A percentile compares a stretch with the other conserved stretches of the same genome.
These are phyloP conservation scores for Pipistrellus kuhlii DNA, from an alignment of 2,797 vertebrate species.

Conservation along the genomic window DNA sequence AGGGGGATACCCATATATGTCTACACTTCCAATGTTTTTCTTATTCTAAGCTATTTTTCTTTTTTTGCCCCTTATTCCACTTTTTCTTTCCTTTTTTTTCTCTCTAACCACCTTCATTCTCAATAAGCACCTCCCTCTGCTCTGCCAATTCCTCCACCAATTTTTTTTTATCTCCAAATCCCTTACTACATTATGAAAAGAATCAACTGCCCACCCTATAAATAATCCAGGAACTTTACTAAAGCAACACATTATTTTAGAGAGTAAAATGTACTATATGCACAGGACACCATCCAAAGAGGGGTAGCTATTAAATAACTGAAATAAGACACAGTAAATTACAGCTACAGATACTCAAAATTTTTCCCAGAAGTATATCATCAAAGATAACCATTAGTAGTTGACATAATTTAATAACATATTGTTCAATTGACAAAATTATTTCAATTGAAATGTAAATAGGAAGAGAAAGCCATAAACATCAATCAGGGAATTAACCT, in stretches of 20 bases:
- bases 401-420: constrained; percentile 36
- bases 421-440: constrained; percentile 42
- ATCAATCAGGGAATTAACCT: not conserved
- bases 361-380: constrained; percentile 36
- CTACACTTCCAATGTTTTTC: not conserved
- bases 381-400: constrained; percentile 49
- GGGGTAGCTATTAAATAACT: constrained; percentile 23
- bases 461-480: constrained; percentile 10
- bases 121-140: constrained; percentile 26
- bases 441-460: constrained; percentile 28
- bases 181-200: constrained; percentile 13
- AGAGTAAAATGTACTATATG: constrained; percentile 15
- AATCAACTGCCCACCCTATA: not conserved
- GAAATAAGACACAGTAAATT: constrained; percentile 1
- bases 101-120: not conserved
- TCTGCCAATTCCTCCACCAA: constrained; percentile 9
- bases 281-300: not conserved
- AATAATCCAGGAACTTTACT: constrained; percentile 3
- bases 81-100: not conserved
- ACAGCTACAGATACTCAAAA: not conserved
- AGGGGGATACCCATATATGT: not conserved
- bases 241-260: constrained; percentile 53
- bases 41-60: constrained; percentile 6
- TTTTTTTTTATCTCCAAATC: constrained; percentile 50
- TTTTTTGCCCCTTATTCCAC: not conserved